Base-by-base conservation (phyloP, 2,888 invertebrate genomes). In the Patella caerulea region DNA sequence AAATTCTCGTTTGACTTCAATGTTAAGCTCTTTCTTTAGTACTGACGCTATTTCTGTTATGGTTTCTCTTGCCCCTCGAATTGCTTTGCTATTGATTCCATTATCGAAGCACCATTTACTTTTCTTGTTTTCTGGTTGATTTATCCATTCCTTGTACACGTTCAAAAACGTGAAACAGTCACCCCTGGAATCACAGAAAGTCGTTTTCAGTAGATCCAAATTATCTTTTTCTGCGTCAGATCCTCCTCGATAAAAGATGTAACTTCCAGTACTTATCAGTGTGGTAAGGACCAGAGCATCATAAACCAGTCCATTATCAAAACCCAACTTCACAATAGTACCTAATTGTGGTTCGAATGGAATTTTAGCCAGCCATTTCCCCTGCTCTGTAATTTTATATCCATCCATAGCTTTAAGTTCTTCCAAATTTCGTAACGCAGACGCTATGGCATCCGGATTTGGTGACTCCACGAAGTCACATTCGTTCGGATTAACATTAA, bases 401-500 rank as follows among this genome's bases (percentile, higher is more conserved):
- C 82, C 79, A 55, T 82, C 73, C 9, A 89, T 80, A 29, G 91
- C 91, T 59, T 87, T 88, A 7, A 91, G 82, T 15, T 85, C 78
- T 9, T 77, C 78, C 54, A 92, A 83, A 72, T 84, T 83, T 17
- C 83, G 77, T 73, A 89, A 71, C 2, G 91, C 88, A n/a, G 79
- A 76, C 12, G 78, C 72, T 71, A 91, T 81, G 1, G 88, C 85
- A 9, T 83, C 86, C n/a, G 56, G 14, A 11, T 85, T 71, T 7
- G 90, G 90, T 12, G 90, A 80, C 71, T 91, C 85, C 1, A 92
- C 89, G 83, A 90, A 92, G 56, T 91, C 89, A 82, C 91, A 91
- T 7, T 81, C 76, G 5, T 84, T 53, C 7, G 84, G 85, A 74
- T 87, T 82, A 77, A 91, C 87, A 12, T 89, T 89, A 65, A 92